A percentile compares a stretch with the other conserved stretches of the same genome.
Conservation (phyloP, 2,113 vertebrate species). For the Dolichotis patagonum region DNA sequence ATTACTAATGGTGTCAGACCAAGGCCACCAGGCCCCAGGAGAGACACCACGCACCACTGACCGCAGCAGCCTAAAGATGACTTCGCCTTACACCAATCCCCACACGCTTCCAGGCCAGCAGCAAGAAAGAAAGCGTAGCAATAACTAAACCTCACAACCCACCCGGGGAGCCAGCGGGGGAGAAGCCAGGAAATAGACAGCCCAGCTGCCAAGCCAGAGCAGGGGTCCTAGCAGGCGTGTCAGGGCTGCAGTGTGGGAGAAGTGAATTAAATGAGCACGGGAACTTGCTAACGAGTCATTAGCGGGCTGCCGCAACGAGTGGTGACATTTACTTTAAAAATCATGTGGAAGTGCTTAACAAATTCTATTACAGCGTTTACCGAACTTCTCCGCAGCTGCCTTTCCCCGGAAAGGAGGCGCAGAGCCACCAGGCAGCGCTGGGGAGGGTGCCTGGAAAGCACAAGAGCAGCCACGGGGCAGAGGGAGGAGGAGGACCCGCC, state of each 20-base stretch:
- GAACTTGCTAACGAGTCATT: neutral
- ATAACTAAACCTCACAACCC: conserved; percentile 49
- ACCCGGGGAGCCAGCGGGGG: conserved; percentile 22
- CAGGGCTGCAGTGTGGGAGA: neutral
- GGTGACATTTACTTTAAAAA: conserved; percentile 68
- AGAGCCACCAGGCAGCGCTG: neutral
- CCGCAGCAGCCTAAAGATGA: neutral
- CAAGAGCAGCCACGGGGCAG: fast-evolving
- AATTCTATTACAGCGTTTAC: conserved; percentile 45
- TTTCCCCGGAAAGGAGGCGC: neutral
- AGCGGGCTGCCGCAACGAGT: conserved; percentile 41
- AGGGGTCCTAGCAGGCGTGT: neutral
- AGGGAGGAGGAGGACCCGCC: fast-evolving
- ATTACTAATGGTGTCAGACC: too few species aligned
- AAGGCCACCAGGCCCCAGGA: neutral
- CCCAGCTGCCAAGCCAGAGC: conserved; percentile 1
- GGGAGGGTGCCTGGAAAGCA: fast-evolving
- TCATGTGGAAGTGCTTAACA: conserved; percentile 59
- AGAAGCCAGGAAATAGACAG: neutral
- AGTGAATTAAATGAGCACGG: conserved; percentile 18
- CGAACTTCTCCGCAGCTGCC: neutral
- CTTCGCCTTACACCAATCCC: neutral
- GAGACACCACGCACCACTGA: neutral
- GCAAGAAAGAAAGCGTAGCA: neutral
- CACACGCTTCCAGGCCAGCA: neutral